Base-by-base conservation (phyloP, 2,888 invertebrate genomes). In the Drosophila leonis region DNA sequence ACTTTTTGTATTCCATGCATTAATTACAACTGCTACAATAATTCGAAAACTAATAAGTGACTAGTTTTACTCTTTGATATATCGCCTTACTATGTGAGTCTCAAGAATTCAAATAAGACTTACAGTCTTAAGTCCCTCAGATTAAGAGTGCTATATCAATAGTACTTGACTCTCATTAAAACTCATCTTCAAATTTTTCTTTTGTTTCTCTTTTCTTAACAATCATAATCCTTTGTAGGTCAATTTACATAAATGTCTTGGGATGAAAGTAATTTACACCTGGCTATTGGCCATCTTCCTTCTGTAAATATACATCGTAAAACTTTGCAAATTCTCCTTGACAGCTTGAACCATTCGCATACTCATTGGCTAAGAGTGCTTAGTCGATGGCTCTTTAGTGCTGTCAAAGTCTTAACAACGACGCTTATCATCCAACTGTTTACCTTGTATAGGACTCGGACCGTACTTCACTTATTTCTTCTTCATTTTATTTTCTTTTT, bases 391-490 rank as follows among this genome's bases (percentile, higher is more conserved):
- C 29, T 24, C 12, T 18, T 29, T 20, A 29, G 48, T 15, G 9
- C 10, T n/a, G 18, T 29, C 20, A 33, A 9, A 27, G 35, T 29
- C 18, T 59, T 37, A 29, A 48, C 59, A 37, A 10, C 48, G 15
- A 39, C 37, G 29, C 56, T 56, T 44, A 59, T 59, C 31, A 27
- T 20, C 13, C 10, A 27, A 55, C 18, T 55, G 37, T 39, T 27
- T 33, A 13, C 18, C 10, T 46, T 46, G 31, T 12, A 20, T 15
- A 9, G 41, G 20, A 20, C 42, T 15, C 10, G n/a, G 24, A 24
- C 31, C 10, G 35, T n/a, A 15, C 48, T 20, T 31, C 13, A 24
- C 20, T 33, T 20, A 35, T 10, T 52, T 37, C 35, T 4, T 20
- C 15, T 10, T 8, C 6, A 9, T 49, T 29, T 15, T n/a, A 20